Percentiles rank a stretch among this genome's conserved stretches.
phyloP scores from a whole-genome alignment of 1,140 invertebrate species.

The Drosophila baimaii region DNA sequence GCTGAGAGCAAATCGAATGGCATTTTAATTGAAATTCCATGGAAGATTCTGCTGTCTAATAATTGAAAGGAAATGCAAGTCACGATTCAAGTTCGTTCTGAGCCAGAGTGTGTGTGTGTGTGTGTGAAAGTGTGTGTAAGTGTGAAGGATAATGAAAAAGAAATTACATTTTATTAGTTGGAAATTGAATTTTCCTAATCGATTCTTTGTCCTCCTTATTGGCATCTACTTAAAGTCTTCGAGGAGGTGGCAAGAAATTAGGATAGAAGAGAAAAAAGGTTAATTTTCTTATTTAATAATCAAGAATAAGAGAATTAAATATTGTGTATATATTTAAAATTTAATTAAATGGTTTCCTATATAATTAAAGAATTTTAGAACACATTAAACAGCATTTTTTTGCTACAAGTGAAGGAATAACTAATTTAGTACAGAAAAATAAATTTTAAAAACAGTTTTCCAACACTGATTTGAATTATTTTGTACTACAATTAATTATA shows the following conservation, averaged over 20 bases:
- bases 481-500: too few relatives aligned
- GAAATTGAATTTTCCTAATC: constrained; percentile 47
- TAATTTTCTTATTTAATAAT: not conserved
- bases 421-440: too few relatives aligned
- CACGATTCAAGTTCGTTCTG: constrained; percentile 34
- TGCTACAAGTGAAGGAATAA: too few relatives aligned
- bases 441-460: too few relatives aligned
- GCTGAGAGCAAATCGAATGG: constrained; percentile 37
- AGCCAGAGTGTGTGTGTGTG: not conserved
- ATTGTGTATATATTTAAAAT: too few relatives aligned
- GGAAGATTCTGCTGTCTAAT: constrained; percentile 45
- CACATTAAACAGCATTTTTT: too few relatives aligned
- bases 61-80: constrained; percentile 55
- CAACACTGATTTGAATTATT: not conserved
- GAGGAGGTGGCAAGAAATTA: too few relatives aligned
- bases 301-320: too few relatives aligned
- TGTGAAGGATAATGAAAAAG: constrained; percentile 45
- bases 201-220: constrained; percentile 14
- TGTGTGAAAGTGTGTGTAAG: not conserved
- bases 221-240: not conserved
- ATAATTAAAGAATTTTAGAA: too few relatives aligned
- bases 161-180: constrained; percentile 60
- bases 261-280: not conserved
- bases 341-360: too few relatives aligned
- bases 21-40: constrained; percentile 61